Evolutionary conservation across 2,888 invertebrate genomes (phyloP), one percentile per base, ranked within the genome.

Genomic region (Zootermopsis nevadensis): DNA sequence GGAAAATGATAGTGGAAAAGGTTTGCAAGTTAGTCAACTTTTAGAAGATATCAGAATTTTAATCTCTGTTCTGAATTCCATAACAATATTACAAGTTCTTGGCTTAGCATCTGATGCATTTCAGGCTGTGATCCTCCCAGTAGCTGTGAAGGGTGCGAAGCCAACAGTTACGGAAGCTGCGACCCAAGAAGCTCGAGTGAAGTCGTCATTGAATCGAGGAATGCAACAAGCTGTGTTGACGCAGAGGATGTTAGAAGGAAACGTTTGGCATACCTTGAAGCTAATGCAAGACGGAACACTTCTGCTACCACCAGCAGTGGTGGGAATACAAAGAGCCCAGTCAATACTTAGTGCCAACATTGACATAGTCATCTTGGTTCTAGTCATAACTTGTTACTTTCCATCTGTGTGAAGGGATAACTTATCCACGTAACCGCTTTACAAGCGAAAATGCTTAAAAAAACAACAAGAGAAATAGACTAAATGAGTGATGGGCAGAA

Each of bases 261-360:
- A 72, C 84, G 87, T 60, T 85, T 87, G 35, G 87, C 87, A 35
- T 87, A 86, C 77, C 81, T 87, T 42, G 87, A 87, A 76, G 81
- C 31, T n/a, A 79, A 79, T 38, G 33, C 60, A 33, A 60, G 66
- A 19, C 55, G n/a, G 35, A 79, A 35, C 35, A n/a, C 60, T 7
- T 19, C 79, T 30, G 19, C 35, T 35, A n/a, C 31, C 35, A 27
- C 60, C 3, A n/a, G 66, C 33, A 66, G 66, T 15, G 33, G 33
- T 22, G 33, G 31, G 22, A 69, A 33, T 31, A 38, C 24, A 10
- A 60, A 79, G 15, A 79, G 3, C 10, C 33, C 38, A 35, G 79
- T 79, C 60, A 79, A 79, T 38, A 79, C 79, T n/a, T 79, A 79
- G 79, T 79, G 35, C 30, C 30, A 24, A 15, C 66, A 66, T 77